Base-by-base conservation (phyloP, 1,140 invertebrate genomes). In the Carcinoscorpius rotundicauda region DNA sequence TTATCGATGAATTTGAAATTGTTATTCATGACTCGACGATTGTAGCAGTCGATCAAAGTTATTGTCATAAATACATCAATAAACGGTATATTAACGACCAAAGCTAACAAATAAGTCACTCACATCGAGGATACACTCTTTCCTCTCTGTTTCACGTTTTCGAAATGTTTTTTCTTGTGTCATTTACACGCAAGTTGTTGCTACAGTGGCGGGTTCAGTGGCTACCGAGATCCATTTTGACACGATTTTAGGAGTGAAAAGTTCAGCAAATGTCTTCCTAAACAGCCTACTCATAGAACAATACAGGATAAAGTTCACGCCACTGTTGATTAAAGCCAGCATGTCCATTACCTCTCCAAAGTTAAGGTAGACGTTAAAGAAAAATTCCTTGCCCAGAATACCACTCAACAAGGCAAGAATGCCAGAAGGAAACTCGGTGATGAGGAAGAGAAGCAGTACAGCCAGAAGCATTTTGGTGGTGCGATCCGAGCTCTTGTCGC, bases 221-320 rank as follows among this genome's bases (percentile, higher is more conserved):
- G 68, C 64, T 48, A 69, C 68, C 49, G 69, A 68, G 61, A 69
- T 69, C 70, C 71, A 67, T 48, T 70, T 65, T 48, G 70, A 66
- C 4, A 72, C 63, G 11, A 65, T 61, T 62, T 68, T 65, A 9
- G 71, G 71, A 3, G 67, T 71, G 68, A 93, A 88, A 52, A 93
- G 72, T 64, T 85, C 83, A 4, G 85, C 82, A 73, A 95, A 96
- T 2, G 91, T 93, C 58, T 85, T 82, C 10, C 93, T 81, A 76
- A 97, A 97, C 80, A 95, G 92, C 59, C 88, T 81, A 57, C 89
- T 93, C 93, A 97, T 97, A 50, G 87, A 85, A 70, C 93, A 96
- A 75, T 97, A 97, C 5, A 97, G 81, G 57, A 97, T 86, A 75
- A 97, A 97, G 74, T 94, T 96, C 57, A 97, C 87, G 5, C 90